Conservation (phyloP, 2,797 vertebrate genomes). For the Pseudochaenichthys georgianus region DNA sequence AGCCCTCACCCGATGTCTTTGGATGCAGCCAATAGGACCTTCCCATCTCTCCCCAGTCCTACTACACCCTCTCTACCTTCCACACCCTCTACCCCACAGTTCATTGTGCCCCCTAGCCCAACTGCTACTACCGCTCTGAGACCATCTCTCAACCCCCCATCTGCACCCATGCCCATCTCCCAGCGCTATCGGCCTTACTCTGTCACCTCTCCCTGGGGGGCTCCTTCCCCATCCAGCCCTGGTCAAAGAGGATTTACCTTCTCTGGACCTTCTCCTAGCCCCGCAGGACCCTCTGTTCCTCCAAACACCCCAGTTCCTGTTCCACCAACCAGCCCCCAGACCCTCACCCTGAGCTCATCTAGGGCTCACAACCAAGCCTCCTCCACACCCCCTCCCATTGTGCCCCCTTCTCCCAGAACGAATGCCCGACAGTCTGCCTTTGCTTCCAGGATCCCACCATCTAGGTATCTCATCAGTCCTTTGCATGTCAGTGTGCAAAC, state of each 20-base stretch:
- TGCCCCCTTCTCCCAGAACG: constrained; percentile 85
- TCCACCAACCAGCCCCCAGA: constrained; percentile 79
- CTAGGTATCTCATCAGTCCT: constrained; percentile 90
- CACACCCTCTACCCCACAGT: constrained; percentile 72
- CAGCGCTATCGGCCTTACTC: constrained; percentile 93
- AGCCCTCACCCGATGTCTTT: constrained; percentile 88
- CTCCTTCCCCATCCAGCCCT: constrained; percentile 75
- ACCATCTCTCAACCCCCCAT: constrained; percentile 74
- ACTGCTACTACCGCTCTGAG: constrained; percentile 69
- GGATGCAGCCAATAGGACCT: constrained; percentile 84
- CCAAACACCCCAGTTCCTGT: constrained; percentile 76
- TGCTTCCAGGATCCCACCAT: constrained; percentile 86
- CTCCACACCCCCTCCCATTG: constrained; percentile 75
- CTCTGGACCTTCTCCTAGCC: constrained; percentile 65
- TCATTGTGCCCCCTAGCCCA: constrained; percentile 80
- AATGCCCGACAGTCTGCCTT: constrained; percentile 84
- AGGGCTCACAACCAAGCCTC: constrained; percentile 76
- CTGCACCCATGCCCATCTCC: constrained; percentile 86
- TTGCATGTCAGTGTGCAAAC: constrained; percentile 63
- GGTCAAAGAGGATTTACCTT: constrained; percentile 73
- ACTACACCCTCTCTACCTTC: constrained; percentile 73
- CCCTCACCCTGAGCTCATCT: constrained; percentile 76
- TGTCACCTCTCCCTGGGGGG: constrained; percentile 83
- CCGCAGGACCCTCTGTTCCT: constrained; percentile 68
- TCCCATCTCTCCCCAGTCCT: constrained; percentile 81